These are phyloP conservation scores for Steromphala cineraria DNA, from an alignment of 2,888 invertebrate genomes.

Conservation along the genomic window DNA sequence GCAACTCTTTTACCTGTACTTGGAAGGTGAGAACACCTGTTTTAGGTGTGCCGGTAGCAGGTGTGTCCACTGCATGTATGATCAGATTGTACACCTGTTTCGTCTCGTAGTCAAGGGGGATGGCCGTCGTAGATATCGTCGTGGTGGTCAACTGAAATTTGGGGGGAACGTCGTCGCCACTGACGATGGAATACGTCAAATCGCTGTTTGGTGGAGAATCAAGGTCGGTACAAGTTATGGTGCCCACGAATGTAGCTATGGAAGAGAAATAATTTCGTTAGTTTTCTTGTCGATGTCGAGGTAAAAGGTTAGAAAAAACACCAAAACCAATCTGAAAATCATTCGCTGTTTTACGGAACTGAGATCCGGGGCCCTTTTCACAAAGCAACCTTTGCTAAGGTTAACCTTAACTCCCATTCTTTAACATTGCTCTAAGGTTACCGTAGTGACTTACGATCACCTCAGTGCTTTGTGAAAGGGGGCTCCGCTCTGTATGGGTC, in stretches of 20 bases:
- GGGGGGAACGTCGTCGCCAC: constrained; percentile 42
- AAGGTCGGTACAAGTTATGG: constrained; percentile 48
- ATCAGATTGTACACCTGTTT: constrained; percentile 40
- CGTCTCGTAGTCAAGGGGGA: constrained; percentile 51
- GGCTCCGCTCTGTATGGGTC: too few relatives aligned
- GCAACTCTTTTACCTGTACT: neutral
- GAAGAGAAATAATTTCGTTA: too few relatives aligned
- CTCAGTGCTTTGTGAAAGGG: too few relatives aligned
- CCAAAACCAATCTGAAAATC: too few relatives aligned
- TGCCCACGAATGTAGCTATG: constrained; percentile 19
- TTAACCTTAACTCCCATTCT: too few relatives aligned
- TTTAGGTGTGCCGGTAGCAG: constrained; percentile 1
- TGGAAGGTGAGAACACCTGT: constrained; percentile 11
- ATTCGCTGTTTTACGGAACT: too few relatives aligned
- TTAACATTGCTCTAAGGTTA: too few relatives aligned
- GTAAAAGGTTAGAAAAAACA: too few relatives aligned
- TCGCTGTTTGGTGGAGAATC: constrained; percentile 41
- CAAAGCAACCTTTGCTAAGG: too few relatives aligned
- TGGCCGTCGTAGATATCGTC: constrained; percentile 39
- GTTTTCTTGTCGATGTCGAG: too few relatives aligned
- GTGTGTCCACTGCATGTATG: constrained; percentile 25
- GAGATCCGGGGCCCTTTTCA: too few relatives aligned
- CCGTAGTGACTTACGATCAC: too few relatives aligned
- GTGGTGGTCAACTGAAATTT: constrained; percentile 24
- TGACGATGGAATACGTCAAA: constrained; percentile 35